phyloP scores from a whole-genome alignment of 2,113 vertebrate genomes.

The Petromus typicus region DNA sequence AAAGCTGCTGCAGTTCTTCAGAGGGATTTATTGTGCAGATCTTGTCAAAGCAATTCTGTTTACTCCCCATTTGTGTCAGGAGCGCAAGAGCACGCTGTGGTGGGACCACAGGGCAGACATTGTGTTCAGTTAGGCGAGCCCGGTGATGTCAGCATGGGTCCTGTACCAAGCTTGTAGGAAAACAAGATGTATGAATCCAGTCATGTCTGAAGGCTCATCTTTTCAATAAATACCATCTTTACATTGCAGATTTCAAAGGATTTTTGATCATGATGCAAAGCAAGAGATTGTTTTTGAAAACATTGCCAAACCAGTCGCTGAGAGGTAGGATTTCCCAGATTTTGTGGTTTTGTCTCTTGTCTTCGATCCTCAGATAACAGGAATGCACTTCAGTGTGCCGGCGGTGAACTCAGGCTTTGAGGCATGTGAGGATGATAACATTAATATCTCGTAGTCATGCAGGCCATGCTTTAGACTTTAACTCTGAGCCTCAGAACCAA shows the following conservation, averaged over 20 bases:
- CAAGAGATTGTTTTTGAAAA: slow-evolving; percentile 95
- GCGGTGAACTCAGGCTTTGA: neutral
- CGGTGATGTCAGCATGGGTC: slow-evolving; percentile 83
- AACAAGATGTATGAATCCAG: slow-evolving; percentile 80
- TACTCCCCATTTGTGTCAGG: slow-evolving; percentile 82
- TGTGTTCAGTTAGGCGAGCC: slow-evolving; percentile 86
- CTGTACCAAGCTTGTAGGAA: slow-evolving; percentile 75
- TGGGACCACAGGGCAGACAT: slow-evolving; percentile 85
- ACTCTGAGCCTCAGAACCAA: neutral
- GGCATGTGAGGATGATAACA: neutral
- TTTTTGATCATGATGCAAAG: slow-evolving; percentile 94
- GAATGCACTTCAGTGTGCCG: neutral
- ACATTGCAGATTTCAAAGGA: slow-evolving; percentile 94
- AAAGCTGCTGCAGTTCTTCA: slow-evolving; percentile 84
- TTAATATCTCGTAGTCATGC: neutral
- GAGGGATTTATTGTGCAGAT: slow-evolving; percentile 87
- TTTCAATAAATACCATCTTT: slow-evolving; percentile 80
- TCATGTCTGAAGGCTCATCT: slow-evolving; percentile 78
- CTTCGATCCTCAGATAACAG: slow-evolving; percentile 33
- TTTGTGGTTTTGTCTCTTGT: slow-evolving; percentile 65
- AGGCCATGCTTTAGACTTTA: slow-evolving; percentile 32
- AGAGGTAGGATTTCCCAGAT: slow-evolving; percentile 91
- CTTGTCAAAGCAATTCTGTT: slow-evolving; percentile 88
- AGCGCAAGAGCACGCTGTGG: slow-evolving; percentile 81
- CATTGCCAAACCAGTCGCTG: slow-evolving; percentile 96